Base-by-base conservation (phyloP, 2,113 vertebrate species). In the Antechinus stuartii region DNA sequence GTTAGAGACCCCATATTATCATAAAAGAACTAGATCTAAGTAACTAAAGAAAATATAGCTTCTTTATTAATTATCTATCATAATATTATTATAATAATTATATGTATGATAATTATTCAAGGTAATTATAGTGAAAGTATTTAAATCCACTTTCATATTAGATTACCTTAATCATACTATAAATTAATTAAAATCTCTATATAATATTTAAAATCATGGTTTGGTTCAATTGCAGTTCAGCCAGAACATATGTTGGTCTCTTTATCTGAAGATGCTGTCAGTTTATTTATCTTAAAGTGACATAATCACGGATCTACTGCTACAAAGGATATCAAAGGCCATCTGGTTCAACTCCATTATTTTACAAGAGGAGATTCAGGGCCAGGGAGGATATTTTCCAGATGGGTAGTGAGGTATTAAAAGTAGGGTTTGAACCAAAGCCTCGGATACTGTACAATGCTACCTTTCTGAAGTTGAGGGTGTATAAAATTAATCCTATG, bases 101-200 rank as follows among this genome's bases (percentile, higher is more conserved):
- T 35, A 61, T 30, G 10, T 14, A 61, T 30, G 12, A 57, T 57
- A 94, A 57, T 3, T 23, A 50, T 22, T 24, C 12, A 0, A 8
- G 30, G 35, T 35, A 35, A 57, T 2, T 68, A 61, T 68, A 68
- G 26, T 68, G 57, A 68, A 68, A 68, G 14, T 35, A 89, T 92
- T 55, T 24, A 91, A 61, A 96, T 46, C 14, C 35, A 91, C 35
- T 90, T 76, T 61, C 47, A 93, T 49, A 95, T 92, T n/a, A 93
- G 55, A 47, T 53, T 68, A 19, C n/a, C 19, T 68, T 68, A 68
- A 68, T 16, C 30, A 35, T 35, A 14, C 6, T 49, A 8, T 49
- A 91, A 57, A n/a, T 92, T 93, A 95, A 96, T 91, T 94, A 76
- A 96, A 46, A 46, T 49, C 50, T 46, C 2, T 50, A 35, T 56